Base-by-base conservation (phyloP, 2,888 invertebrate species). In the Spilosoma lubricipeda region DNA sequence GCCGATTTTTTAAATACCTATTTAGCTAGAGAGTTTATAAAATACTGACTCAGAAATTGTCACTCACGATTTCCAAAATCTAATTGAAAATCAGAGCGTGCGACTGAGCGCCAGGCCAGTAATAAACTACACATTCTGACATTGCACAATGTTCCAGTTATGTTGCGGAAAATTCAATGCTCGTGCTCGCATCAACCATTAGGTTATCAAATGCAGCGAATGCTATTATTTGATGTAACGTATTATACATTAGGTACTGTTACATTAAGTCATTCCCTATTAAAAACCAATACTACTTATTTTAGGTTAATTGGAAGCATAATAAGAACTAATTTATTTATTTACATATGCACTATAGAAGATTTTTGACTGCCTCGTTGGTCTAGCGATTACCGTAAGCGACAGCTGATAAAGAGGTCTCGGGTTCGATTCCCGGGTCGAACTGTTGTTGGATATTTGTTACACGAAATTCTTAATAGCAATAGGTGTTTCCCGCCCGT, bases 121-220 rank as follows among this genome's bases (percentile, higher is more conserved):
- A 75, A 72, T 75, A 71, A 71, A 75, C 66, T 42, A 64, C 39
- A 39, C 71, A 65, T 69, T 72, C 65, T 69, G 65, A 72, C 67
- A 68, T 72, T 59, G 69, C 36, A 56, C 39, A 39, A 52, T 68
- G 67, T 52, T 72, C 56, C 69, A 69, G n/a, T 65, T 71, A 75
- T 75, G 75, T 75, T 72, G 71, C 75, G 69, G 75, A 39, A 75
- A 75, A 75, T 75, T 75, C 56, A 71, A 75, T 71, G 64, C 27
- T 36, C 71, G 48, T 52, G 68, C 68, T 36, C 7, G 39, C 65
- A 52, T 56, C 39, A 39, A 65, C 75, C 64, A 66, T 70, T 70
- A 70, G 39, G 52, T 56, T 69, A 72, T 75, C 65, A 65, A 68
- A 66, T 52, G 64, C 39, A 71, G 63, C 33, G 27, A 33, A 66